Base-by-base conservation (phyloP, 2,797 vertebrate species). In the Spinus olivaceus region DNA sequence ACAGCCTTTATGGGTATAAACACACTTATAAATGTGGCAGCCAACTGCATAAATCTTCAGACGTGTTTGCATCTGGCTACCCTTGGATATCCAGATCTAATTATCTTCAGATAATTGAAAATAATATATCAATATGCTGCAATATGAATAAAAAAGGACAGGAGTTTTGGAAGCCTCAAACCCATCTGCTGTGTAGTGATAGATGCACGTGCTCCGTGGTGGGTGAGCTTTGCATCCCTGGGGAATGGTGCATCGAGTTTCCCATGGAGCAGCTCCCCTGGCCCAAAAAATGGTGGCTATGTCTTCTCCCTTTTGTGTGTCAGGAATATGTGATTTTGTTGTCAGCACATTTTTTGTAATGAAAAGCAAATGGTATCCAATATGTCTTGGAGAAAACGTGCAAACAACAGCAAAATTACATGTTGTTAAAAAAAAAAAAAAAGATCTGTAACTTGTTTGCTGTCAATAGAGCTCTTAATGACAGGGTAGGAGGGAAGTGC, bases 331-430 rank as follows among this genome's bases (percentile, higher is more conserved):
- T 98, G 97, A 97, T 98, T 97, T 97, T 98, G 97, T 97, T 97
- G 97, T 97, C 97, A 98, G 97, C 97, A 88, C 96, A 53, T 94
- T 97, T 93, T 97, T 96, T 86, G 95, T 98, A 97, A 96, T 97
- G 97, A 98, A 98, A 97, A 95, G 96, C 97, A 98, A 98, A 97
- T 97, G 94, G 96, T 96, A 86, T 97, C 97, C 97, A 97, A 96
- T 97, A 93, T 97, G 96, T 96, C 97, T 97, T 78, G 89, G 92
- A 92, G 94, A 97, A 97, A 97, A 94, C 28, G 74, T 96, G 97
- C 95, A 97, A 98, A 98, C 95, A 97, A 97, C 97, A 96, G 96
- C 97, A 97, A 97, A 97, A 97, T 97, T 97, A 97, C 95, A 98
- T 97, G 97, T 98, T 98, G 93, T 96, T 97, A 94, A 23, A 92